Percentiles rank a stretch among this genome's conserved stretches.
Conservation (phyloP, 2,888 invertebrate genomes). For the Caenorhabditis panamensis region DNA sequence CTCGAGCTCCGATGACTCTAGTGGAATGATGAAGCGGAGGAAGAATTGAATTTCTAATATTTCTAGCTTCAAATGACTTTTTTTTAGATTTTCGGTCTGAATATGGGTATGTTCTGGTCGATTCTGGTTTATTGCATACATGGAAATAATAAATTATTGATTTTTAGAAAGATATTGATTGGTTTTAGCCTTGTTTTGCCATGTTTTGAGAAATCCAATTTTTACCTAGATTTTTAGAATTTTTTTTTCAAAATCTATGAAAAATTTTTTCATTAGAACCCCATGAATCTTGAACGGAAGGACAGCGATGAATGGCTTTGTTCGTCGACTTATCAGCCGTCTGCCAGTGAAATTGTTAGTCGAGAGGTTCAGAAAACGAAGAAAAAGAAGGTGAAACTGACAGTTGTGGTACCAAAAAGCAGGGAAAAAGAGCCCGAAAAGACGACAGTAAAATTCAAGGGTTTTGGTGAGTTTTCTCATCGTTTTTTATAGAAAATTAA, state of each 20-base stretch:
- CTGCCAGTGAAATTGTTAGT: constrained; percentile 46
- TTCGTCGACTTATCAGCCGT: constrained; percentile 49
- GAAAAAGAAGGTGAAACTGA: constrained; percentile 33
- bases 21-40: constrained; percentile 50
- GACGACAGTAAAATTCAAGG: too few species aligned
- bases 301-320: constrained; percentile 62
- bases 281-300: constrained; percentile 10
- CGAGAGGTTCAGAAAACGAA: not conserved
- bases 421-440: too few species aligned
- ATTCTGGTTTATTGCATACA: constrained; percentile 51
- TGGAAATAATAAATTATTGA: not conserved
- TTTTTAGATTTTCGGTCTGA: constrained; percentile 4
- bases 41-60: constrained; percentile 47
- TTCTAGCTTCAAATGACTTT: not conserved
- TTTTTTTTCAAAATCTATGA: too few species aligned
- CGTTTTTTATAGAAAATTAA: too few species aligned
- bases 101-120: constrained; percentile 52
- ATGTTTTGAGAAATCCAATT: too few species aligned
- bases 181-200: too few species aligned
- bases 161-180: not conserved
- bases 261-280: too few species aligned
- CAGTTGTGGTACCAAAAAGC: constrained; percentile 19
- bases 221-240: too few species aligned
- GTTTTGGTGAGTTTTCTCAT: too few species aligned
- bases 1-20: constrained; percentile 8